A percentile compares a stretch with the other conserved stretches of the same genome.
phyloP scores from a whole-genome alignment of 2,797 vertebrate genomes.

The Brachyalestes nurse region DNA sequence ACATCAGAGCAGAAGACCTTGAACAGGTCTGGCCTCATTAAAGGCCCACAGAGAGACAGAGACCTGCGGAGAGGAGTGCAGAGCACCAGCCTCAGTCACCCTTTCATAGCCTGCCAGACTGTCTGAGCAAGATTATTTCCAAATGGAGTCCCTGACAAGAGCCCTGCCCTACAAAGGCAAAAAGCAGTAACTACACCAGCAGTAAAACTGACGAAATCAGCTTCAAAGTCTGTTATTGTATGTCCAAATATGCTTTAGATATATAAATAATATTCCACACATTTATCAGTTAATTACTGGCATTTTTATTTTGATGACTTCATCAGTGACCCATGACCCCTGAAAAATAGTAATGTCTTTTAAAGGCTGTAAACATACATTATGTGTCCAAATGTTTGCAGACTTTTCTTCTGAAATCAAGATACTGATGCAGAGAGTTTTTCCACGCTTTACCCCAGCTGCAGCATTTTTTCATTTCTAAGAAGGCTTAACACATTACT shows the following conservation, averaged over 20 bases:
- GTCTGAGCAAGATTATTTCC: slow-evolving; percentile 62
- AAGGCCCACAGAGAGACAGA: slow-evolving; percentile 63
- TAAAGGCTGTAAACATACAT: not conserved
- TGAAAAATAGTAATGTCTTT: not conserved
- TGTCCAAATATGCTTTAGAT: not conserved
- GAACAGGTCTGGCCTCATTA: slow-evolving; percentile 69
- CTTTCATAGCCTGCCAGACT: slow-evolving; percentile 75
- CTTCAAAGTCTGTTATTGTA: not conserved
- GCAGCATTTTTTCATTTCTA: too few species aligned
- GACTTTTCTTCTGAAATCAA: too few species aligned
- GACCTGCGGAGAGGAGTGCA: slow-evolving; percentile 61
- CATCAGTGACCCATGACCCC: too few species aligned
- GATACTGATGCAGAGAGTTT: too few species aligned
- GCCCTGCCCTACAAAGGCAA: not conserved
- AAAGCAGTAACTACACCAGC: slow-evolving; percentile 3
- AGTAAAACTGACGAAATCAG: not conserved
- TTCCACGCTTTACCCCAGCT: too few species aligned
- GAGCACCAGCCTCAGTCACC: slow-evolving; percentile 33
- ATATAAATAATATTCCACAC: not conserved
- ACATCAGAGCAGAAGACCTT: slow-evolving; percentile 66
- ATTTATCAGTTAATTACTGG: not conserved
- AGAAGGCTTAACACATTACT: too few species aligned
- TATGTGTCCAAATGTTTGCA: not conserved
- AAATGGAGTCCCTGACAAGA: slow-evolving; percentile 66
- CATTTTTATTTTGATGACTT: not conserved